Evolutionary conservation across 2,113 vertebrate genomes (phyloP), one percentile per base, ranked within the genome.

Genomic region (Balaenoptera acutorostrata): DNA sequence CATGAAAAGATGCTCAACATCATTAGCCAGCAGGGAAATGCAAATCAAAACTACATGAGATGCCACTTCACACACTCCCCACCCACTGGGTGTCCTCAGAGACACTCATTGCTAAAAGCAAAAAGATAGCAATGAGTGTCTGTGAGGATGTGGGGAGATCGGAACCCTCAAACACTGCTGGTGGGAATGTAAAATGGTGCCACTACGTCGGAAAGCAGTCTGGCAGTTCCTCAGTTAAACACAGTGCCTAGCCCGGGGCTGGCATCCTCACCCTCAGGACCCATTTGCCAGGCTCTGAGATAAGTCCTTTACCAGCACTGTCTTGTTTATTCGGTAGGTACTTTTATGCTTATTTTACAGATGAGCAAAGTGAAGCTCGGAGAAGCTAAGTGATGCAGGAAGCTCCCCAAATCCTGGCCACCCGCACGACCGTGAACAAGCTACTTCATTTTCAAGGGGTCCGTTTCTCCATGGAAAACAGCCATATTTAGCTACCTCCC

Each of bases 151-250:
- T 3, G 31, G 52, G 8, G 82, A 57, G 20, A 1, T 0, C 0
- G 15, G 75, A 57, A 7, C 18, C 33, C 46, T 25, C 44, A 1
- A 0, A 3, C 57, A 6, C 39, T 8, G 27, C 49, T 36, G 77
- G 23, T 9, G 36, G 66, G 72, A 39, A 66, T 1, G 17, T 33
- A 8, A 44, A 23, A 46, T 0, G 1, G 25, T 0, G 59, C 29
- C 0, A 5, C 39, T 33, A 2, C 3, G 49, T 12, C 23, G 81
- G 81, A 41, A 52, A 52, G 29, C 27, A 5, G 44, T 3, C 46
- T 0, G 31, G 61, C 4, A 2, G n/a, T 1, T 52, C 27, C 52
- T 77, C 89, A 49, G 36, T 49, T 29, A 21, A 21, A 23, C 33
- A 5, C 0, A 3, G 33, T 3, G 18, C 39, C 39, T 31, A 0